Evolutionary conservation across 2,113 vertebrate species (phyloP).

Genomic region (Gobius niger): DNA sequence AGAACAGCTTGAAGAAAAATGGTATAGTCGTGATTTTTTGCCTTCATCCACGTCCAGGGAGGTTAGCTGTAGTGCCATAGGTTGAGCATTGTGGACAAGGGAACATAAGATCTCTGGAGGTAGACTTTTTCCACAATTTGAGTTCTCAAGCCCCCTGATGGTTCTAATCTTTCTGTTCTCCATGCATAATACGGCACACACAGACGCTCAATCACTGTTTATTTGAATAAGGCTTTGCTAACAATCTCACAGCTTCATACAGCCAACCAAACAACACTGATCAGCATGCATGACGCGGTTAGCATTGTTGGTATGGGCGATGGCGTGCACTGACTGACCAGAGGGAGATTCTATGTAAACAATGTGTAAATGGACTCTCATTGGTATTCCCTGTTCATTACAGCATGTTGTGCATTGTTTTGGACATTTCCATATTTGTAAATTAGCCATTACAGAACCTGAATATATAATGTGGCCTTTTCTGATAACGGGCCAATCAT

Average conservation of each 20-base stretch:
- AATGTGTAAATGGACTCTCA: not conserved
- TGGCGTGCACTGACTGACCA: not conserved
- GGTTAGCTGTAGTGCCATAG: too few species aligned
- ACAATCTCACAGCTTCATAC: constrained; percentile 12
- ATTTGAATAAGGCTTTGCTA: not conserved
- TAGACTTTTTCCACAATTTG: too few species aligned
- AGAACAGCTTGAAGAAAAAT: too few species aligned
- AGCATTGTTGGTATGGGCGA: not conserved
- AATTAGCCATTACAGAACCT: too few species aligned
- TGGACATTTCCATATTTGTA: not conserved
- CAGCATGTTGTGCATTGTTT: not conserved
- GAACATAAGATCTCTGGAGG: too few species aligned
- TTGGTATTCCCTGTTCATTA: not conserved
- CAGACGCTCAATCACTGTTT: not conserved
- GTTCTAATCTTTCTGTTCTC: too few species aligned
- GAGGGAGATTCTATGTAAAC: not conserved
- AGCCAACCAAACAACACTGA: not conserved
- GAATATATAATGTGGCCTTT: not conserved
- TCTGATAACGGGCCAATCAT: not conserved
- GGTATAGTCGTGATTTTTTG: too few species aligned
- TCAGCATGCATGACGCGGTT: not conserved
- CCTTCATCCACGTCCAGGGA: too few species aligned
- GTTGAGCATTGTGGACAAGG: too few species aligned
- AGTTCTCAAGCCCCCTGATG: too few species aligned
- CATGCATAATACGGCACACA: too few species aligned